Evolutionary conservation across 2,797 vertebrate genomes (phyloP), one percentile per base, ranked within the genome.

Genomic region (Phylloscopus collybita): DNA sequence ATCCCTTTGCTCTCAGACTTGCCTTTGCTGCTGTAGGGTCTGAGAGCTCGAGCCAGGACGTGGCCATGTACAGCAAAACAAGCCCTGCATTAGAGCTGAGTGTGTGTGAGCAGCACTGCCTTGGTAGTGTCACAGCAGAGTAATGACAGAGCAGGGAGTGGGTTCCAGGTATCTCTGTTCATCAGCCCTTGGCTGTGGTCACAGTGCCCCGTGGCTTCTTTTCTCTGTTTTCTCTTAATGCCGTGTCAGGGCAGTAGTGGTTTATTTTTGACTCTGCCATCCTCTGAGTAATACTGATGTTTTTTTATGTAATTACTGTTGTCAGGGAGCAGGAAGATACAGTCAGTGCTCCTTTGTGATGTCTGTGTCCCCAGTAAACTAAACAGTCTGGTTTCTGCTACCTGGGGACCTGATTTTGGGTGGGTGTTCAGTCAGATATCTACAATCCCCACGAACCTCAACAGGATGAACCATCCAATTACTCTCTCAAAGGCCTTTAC

Each of bases 261-360:
- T 45, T 86, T 66, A 25, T 61, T 88, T 95, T 81, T 81, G 78
- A 5, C 65, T 71, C 49, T 96, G 49, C 67, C 21, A 5, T 95
- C 74, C 32, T 45, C 60, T 53, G 22, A 82, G 60, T 45, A 60
- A 71, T 80, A 32, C 71, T 88, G 92, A 71, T 92, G 73, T 97
- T 80, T 66, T 66, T 47, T 45, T 74, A 74, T 62, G 90, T 62
- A 80, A 17, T 96, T 86, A 79, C 56, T 62, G 53, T 89, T 94
- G 91, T 93, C 54, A 73, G 92, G 89, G 74, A 36, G 66, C 75
- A 69, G 1, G 70, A 51, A 90, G 92, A 92, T 61, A 15, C 86
- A 71, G 76, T 76, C 75, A 79, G 59, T 92, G 15, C 71, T 96
- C 82, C 82, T 84, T 72, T 76, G 87, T 89, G 90, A 69, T 92